phyloP scores from a whole-genome alignment of 2,113 vertebrate genomes.

The Arothron firmamentum region DNA sequence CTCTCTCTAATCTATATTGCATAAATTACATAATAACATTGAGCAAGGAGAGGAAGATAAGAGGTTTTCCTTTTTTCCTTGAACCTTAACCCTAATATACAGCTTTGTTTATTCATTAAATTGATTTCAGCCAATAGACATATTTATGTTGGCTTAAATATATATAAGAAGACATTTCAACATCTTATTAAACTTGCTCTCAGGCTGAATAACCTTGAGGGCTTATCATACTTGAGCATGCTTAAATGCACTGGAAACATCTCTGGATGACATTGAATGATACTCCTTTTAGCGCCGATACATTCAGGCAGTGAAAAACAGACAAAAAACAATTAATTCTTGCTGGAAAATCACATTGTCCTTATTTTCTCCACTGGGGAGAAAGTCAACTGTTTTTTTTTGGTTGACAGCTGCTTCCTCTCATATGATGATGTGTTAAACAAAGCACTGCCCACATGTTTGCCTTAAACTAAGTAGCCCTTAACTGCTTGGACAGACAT shows the following conservation, averaged over 20 bases:
- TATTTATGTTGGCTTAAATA: slow-evolving; percentile 65
- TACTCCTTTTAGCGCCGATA: slow-evolving; percentile 4
- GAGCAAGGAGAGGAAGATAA: slow-evolving; percentile 56
- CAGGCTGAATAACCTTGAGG: slow-evolving; percentile 67
- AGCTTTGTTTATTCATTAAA: slow-evolving; percentile 67
- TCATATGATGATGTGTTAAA: slow-evolving; percentile 69
- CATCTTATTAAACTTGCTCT: slow-evolving; percentile 71
- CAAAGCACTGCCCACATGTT: slow-evolving; percentile 67
- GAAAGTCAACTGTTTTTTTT: slow-evolving; percentile 31
- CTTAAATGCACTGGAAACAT: slow-evolving; percentile 43
- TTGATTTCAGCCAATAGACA: slow-evolving; percentile 66
- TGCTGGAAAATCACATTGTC: background rate
- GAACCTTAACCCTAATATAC: slow-evolving; percentile 60
- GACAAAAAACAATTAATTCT: background rate
- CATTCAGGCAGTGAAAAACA: background rate
- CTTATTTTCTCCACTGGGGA: slow-evolving; percentile 12
- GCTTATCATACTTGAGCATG: slow-evolving; percentile 68
- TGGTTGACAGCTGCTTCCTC: slow-evolving; percentile 59
- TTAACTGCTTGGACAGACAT: slow-evolving; percentile 70
- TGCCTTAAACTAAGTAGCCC: slow-evolving; percentile 71
- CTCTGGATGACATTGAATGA: slow-evolving; percentile 37
- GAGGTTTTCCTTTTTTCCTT: slow-evolving; percentile 59
- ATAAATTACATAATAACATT: slow-evolving; percentile 62
- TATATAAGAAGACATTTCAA: slow-evolving; percentile 68
- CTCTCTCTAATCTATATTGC: slow-evolving; percentile 53